Conservation (phyloP, 2,797 vertebrate genomes). For the Diglossa cyanea region DNA sequence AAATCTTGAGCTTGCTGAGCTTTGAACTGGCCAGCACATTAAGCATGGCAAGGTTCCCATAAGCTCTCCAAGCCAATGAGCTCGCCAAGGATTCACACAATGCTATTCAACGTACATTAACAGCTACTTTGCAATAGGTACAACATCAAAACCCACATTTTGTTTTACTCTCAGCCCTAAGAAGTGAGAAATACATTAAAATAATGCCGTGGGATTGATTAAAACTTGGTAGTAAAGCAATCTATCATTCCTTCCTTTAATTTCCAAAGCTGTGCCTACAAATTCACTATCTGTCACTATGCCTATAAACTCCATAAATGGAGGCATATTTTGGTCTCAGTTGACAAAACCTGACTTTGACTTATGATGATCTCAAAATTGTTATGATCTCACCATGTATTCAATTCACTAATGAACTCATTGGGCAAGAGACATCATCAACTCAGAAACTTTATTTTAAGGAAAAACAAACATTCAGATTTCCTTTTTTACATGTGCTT, state of each 20-base stretch:
- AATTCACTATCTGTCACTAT: background rate
- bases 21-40: slow-evolving; percentile 37
- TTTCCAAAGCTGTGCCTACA: background rate
- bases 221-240: background rate
- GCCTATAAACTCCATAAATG: background rate
- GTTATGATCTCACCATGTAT: background rate
- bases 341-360: background rate
- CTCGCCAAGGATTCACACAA: background rate
- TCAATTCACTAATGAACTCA: background rate
- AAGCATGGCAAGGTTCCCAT: slow-evolving; percentile 5
- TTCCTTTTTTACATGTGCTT: background rate
- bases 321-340: background rate
- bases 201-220: background rate
- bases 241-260: background rate
- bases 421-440: background rate
- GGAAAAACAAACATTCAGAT: background rate
- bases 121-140: background rate
- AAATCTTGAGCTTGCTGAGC: background rate
- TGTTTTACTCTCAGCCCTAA: background rate
- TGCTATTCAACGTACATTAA: background rate
- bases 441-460: background rate
- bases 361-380: background rate
- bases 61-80: background rate
- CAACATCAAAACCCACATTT: background rate
- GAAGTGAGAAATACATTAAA: background rate